A percentile compares a stretch with the other conserved stretches of the same genome.
These are phyloP conservation scores for Philereme transversata DNA, from an alignment of 2,888 invertebrate species.

Conservation along the genomic window DNA sequence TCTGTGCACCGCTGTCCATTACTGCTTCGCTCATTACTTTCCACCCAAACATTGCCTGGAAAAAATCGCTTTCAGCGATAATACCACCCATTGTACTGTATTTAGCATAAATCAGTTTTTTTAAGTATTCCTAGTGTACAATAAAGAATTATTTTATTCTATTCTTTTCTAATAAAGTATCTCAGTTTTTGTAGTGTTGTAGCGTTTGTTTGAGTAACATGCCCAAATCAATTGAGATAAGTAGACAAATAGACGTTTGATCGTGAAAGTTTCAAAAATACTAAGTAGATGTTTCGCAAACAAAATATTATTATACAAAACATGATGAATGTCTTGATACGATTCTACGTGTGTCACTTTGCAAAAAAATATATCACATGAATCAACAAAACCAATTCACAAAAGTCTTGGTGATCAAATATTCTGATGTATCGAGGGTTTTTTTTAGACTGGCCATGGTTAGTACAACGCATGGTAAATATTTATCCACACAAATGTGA, in stretches of 20 bases:
- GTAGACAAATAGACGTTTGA: background rate
- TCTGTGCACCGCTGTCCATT: no score
- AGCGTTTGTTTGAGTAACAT: background rate
- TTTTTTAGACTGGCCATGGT: slow-evolving; percentile 34
- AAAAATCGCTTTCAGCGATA: no score
- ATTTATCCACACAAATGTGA: slow-evolving; percentile 53
- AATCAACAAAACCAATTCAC: slow-evolving; percentile 9
- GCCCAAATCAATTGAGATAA: background rate
- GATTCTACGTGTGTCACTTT: slow-evolving; percentile 2
- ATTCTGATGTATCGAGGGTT: slow-evolving; percentile 12
- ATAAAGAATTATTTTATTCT: no score
- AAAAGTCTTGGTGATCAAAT: slow-evolving; percentile 4
- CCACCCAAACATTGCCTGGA: no score
- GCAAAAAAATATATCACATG: slow-evolving; percentile 8
- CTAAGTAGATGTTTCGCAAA: background rate
- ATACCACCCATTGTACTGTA: no score
- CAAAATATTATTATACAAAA: slow-evolving; percentile 11
- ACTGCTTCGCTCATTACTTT: no score
- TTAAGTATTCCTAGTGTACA: no score
- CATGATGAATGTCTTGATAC: slow-evolving; percentile 14
- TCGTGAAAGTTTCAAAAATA: no score
- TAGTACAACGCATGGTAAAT: slow-evolving; percentile 49
- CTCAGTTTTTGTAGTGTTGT: background rate
- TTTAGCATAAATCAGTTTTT: no score
- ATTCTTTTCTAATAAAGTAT: no score